These are phyloP conservation scores for Steinernema scapterisci DNA, from an alignment of 2,888 invertebrate species.

Conservation along the genomic window DNA sequence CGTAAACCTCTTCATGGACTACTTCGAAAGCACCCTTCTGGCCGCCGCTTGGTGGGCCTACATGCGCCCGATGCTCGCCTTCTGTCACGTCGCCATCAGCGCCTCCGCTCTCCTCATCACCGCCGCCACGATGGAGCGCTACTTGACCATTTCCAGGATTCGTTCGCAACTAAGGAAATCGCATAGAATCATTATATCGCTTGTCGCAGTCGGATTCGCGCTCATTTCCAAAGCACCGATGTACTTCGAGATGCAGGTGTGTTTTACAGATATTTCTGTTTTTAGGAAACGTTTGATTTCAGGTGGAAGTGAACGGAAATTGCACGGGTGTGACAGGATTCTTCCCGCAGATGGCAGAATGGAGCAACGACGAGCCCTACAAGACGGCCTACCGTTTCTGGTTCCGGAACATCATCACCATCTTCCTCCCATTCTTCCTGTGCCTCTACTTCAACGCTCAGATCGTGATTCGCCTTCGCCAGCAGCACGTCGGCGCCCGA, in stretches of 20 bases:
- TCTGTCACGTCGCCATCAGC: conserved; percentile 59
- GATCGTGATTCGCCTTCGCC: conserved; percentile 58
- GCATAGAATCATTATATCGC: conserved; percentile 50
- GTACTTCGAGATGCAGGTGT: conserved; percentile 59
- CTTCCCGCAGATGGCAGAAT: conserved; percentile 48
- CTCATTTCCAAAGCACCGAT: conserved; percentile 59
- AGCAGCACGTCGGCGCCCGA: conserved; percentile 61
- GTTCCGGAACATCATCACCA: conserved; percentile 59
- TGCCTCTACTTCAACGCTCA: conserved; percentile 59
- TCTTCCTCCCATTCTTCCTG: conserved; percentile 60
- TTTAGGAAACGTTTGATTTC: no score
- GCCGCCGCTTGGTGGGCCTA: conserved; percentile 59
- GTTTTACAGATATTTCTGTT: no score
- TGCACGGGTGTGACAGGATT: conserved; percentile 61
- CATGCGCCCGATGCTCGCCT: conserved; percentile 56
- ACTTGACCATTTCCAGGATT: conserved; percentile 60
- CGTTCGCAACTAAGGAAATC: conserved; percentile 51
- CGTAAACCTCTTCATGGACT: conserved; percentile 63
- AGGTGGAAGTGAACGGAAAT: conserved; percentile 57
- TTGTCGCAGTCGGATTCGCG: conserved; percentile 51
- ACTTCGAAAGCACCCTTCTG: conserved; percentile 55
- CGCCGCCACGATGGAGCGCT: conserved; percentile 58
- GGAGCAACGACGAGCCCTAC: conserved; percentile 58
- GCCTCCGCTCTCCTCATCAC: conserved; percentile 60
- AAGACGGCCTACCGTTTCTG: conserved; percentile 63